Conservation (phyloP, 1,140 invertebrate genomes). For the Ostrea edulis region DNA sequence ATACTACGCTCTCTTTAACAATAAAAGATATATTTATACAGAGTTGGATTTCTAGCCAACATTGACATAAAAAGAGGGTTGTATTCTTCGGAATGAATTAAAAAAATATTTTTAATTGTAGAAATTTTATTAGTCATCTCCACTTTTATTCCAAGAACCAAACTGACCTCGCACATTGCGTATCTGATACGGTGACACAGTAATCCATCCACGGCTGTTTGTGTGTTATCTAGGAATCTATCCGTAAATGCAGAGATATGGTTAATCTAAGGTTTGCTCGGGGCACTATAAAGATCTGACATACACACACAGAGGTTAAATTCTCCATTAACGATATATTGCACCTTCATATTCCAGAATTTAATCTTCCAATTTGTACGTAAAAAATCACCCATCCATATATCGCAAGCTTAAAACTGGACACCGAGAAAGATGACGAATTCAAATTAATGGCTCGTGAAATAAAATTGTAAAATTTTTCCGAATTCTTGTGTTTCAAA, state of each 20-base stretch:
- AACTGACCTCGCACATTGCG: neutral
- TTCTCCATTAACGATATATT: neutral
- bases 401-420: neutral
- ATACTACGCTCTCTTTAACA: too few species aligned
- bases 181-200: neutral
- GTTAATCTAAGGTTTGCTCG: neutral
- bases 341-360: neutral
- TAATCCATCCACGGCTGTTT: neutral
- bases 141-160: neutral
- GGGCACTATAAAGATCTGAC: neutral
- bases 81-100: too few species aligned
- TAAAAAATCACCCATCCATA: neutral
- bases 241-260: neutral
- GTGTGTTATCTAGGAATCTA: neutral
- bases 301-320: neutral
- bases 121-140: slow-evolving; percentile 2
- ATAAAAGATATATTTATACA: too few species aligned
- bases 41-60: too few species aligned
- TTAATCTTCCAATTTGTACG: neutral
- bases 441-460: neutral
- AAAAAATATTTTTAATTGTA: neutral
- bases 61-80: too few species aligned
- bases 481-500: neutral
- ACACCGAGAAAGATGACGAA: too few species aligned
- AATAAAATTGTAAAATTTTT: neutral